A percentile compares a stretch with the other conserved stretches of the same genome.
Conservation (phyloP, 1,140 invertebrate species). For the Caenorhabditis brenneri region DNA sequence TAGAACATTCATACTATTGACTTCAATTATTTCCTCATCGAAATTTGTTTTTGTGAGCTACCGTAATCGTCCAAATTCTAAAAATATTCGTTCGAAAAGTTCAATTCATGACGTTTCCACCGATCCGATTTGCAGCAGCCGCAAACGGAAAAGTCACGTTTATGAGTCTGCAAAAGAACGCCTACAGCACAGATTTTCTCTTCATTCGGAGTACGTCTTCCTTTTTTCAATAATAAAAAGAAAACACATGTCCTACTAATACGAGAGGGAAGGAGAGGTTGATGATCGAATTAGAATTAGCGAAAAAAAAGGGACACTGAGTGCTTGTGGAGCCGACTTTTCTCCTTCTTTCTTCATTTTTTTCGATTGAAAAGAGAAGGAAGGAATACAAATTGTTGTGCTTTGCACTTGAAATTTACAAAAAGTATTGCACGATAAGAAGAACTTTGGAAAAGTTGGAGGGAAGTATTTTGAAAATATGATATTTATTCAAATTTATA, state of each 20-base stretch:
- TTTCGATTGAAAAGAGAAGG: neutral
- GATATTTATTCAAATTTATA: neutral
- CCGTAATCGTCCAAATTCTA: neutral
- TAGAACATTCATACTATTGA: too few relatives aligned
- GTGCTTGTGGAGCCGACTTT: too few relatives aligned
- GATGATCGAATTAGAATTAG: conserved; percentile 31
- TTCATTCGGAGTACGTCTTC: neutral
- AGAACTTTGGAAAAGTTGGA: neutral
- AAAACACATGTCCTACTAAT: conserved; percentile 29
- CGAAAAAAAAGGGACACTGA: neutral
- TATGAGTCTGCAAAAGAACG: conserved; percentile 16
- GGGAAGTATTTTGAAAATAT: neutral
- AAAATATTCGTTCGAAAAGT: neutral
- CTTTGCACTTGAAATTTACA: neutral
- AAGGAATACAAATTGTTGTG: conserved; percentile 32
- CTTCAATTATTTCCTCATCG: too few relatives aligned
- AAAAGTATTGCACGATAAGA: too few relatives aligned
- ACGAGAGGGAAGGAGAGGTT: neutral
- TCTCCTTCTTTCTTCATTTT: too few relatives aligned
- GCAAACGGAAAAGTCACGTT: neutral
- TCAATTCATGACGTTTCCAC: neutral
- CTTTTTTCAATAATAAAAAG: conserved; percentile 7
- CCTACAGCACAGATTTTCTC: conserved; percentile 9
- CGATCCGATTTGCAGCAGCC: neutral
- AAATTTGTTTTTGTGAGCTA: too few relatives aligned